Conservation (phyloP, 2,797 vertebrate genomes). For the Bryconaethiops microstoma region DNA sequence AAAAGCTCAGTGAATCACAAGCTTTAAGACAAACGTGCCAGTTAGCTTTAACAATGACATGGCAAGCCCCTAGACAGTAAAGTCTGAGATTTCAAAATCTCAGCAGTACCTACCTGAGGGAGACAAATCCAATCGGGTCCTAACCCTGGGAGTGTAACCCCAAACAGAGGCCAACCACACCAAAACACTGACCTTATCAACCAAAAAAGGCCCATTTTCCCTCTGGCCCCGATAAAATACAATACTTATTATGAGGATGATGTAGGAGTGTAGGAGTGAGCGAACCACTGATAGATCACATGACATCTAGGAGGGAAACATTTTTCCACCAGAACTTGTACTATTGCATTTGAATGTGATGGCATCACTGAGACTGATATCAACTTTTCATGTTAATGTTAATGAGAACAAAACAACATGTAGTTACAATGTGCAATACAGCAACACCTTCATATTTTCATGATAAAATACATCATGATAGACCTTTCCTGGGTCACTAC, state of each 20-base stretch:
- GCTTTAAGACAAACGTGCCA: conserved; percentile 34
- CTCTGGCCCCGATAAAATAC: conserved; percentile 23
- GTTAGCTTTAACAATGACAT: conserved; percentile 48
- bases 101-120: conserved; percentile 49
- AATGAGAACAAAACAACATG: background rate
- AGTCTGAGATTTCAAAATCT: conserved; percentile 33
- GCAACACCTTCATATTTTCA: background rate
- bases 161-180: conserved; percentile 37
- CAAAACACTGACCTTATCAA: conserved; percentile 35
- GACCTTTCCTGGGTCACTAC: background rate
- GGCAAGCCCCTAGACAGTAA: conserved; percentile 45
- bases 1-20: conserved; percentile 54
- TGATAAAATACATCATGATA: background rate
- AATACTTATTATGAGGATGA: background rate
- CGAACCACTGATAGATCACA: background rate
- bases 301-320: no score
- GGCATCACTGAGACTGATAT: background rate
- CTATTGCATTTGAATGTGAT: background rate
- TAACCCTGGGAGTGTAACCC: conserved; percentile 39
- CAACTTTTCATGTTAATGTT: conserved; percentile 3
- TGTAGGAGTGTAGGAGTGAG: background rate
- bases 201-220: conserved; percentile 7
- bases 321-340: no score
- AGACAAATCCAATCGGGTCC: conserved; percentile 53
- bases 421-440: no score